Evolutionary conservation across 1,140 invertebrate genomes (phyloP).

Genomic region (Ips typographus): DNA sequence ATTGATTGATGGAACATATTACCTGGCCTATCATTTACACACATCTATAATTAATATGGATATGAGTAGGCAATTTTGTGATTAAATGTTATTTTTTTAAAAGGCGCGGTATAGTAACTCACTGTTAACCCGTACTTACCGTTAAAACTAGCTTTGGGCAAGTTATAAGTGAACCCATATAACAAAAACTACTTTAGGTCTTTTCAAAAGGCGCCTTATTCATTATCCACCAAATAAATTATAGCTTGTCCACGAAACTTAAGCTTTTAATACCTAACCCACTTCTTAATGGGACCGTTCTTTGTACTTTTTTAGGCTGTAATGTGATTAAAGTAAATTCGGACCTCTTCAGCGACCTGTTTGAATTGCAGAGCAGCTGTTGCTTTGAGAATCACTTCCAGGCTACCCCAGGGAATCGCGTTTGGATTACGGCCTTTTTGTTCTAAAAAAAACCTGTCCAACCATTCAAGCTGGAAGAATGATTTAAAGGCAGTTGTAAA

Average conservation of each 20-base stretch:
- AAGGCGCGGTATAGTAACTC: slow-evolving; percentile 21
- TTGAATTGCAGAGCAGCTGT: slow-evolving; percentile 11
- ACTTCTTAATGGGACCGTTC: slow-evolving; percentile 16
- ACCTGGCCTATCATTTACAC: slow-evolving; percentile 4
- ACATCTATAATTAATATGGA: slow-evolving; percentile 22
- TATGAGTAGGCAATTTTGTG: slow-evolving; percentile 23
- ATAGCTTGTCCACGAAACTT: slow-evolving; percentile 17
- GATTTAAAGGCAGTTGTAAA: neutral
- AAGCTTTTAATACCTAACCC: slow-evolving; percentile 16
- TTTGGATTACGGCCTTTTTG: slow-evolving; percentile 10
- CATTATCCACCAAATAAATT: slow-evolving; percentile 30
- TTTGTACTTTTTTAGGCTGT: slow-evolving; percentile 21
- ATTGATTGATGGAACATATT: slow-evolving; percentile 16
- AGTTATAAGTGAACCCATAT: slow-evolving; percentile 21
- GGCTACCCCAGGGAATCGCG: neutral
- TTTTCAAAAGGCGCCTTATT: slow-evolving; percentile 22
- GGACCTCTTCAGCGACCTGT: neutral
- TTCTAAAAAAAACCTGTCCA: neutral
- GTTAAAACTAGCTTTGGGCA: slow-evolving; percentile 25
- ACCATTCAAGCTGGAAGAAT: neutral
- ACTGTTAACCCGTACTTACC: slow-evolving; percentile 19
- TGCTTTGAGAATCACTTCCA: slow-evolving; percentile 5
- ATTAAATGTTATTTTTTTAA: slow-evolving; percentile 15
- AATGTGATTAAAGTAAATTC: slow-evolving; percentile 26
- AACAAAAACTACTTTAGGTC: slow-evolving; percentile 23